Percentiles rank a stretch among this genome's conserved stretches.
phyloP scores from a whole-genome alignment of 2,113 vertebrate genomes.

The Miniopterus natalensis region DNA sequence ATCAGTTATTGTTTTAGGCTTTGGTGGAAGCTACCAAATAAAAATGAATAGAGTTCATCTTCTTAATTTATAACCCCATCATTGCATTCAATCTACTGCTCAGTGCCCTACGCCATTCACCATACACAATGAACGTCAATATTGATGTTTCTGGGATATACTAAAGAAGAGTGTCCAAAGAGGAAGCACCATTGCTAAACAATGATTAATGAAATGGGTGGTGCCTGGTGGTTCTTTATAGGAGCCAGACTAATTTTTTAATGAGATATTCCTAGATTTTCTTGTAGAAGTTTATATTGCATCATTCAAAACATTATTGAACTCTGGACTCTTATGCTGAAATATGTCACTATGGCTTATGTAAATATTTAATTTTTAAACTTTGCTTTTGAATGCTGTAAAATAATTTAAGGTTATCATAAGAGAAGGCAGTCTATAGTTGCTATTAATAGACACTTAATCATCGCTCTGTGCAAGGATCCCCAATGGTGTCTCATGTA shows the following conservation, averaged over 20 bases:
- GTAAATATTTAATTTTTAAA: conserved; percentile 69
- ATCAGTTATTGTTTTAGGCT: neutral
- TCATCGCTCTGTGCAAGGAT: neutral
- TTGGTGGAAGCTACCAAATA: neutral
- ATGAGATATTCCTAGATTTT: conserved; percentile 6
- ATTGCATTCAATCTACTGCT: neutral
- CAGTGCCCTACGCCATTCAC: neutral
- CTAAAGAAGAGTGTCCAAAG: neutral
- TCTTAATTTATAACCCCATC: neutral
- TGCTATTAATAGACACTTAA: conserved; percentile 46
- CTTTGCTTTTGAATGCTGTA: conserved; percentile 53
- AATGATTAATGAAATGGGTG: neutral
- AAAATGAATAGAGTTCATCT: neutral
- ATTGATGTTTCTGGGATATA: neutral
- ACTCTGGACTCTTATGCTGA: conserved; percentile 52
- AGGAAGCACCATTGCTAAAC: neutral
- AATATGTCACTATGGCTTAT: conserved; percentile 33
- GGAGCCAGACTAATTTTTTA: neutral
- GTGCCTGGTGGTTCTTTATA: neutral
- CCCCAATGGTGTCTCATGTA: neutral
- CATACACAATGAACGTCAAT: neutral
- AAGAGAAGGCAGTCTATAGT: neutral
- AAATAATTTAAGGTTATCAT: conserved; percentile 33
- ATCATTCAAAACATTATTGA: conserved; percentile 59
- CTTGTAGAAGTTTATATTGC: neutral